A percentile compares a stretch with the other conserved stretches of the same genome.
These are phyloP conservation scores for Oxyruncus cristatus DNA, from an alignment of 2,113 vertebrate genomes.

Conservation along the genomic window DNA sequence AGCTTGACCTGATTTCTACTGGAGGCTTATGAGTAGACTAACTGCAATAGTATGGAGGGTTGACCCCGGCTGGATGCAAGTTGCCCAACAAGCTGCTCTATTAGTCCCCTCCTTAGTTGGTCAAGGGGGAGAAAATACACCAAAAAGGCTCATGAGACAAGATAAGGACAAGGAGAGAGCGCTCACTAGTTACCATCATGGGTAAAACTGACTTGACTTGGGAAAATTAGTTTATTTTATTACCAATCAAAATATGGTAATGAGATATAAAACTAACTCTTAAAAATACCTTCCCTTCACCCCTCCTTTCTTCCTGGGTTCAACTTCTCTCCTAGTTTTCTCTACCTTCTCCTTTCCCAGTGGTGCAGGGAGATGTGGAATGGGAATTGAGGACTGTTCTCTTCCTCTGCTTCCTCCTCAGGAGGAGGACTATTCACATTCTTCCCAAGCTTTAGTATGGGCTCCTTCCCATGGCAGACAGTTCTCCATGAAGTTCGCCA, in stretches of 20 bases:
- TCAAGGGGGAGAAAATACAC: neutral
- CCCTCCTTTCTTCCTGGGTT: fast-evolving
- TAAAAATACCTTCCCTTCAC: neutral
- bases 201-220: neutral
- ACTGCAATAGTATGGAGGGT: neutral
- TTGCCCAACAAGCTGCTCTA: neutral
- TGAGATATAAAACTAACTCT: neutral
- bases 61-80: neutral
- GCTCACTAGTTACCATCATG: neutral
- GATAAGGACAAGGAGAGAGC: neutral
- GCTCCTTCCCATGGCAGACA: neutral
- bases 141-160: neutral
- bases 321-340: neutral
- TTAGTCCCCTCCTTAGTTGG: neutral
- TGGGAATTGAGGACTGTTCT: neutral
- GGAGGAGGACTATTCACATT: neutral
- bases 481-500: neutral
- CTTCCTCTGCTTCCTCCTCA: neutral
- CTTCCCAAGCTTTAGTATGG: neutral
- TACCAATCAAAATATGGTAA: neutral
- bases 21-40: neutral
- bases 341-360: neutral
- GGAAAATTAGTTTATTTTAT: neutral
- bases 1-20: neutral
- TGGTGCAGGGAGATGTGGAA: neutral